Base-by-base conservation (phyloP, 2,888 invertebrate genomes). In the Lapara coniferarum region DNA sequence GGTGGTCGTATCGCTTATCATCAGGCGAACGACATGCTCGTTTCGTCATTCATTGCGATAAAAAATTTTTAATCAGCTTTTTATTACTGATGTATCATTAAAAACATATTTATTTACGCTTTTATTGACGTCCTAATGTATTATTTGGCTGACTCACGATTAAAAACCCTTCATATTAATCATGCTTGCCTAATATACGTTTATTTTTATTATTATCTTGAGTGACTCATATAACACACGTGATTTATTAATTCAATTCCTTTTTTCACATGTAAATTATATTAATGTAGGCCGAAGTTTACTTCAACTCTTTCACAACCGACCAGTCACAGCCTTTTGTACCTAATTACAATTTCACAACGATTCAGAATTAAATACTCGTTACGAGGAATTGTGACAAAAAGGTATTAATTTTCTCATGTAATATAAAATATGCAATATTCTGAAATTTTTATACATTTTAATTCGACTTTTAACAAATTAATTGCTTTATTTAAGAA, bases 321-420 rank as follows among this genome's bases (percentile, higher is more conserved):
- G 46, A 63, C 49, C 19, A 10, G 63, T 49, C 13, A 12, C 13
- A 13, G 49, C 59, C 19, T 63, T 49, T 19, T 46, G 19, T 46
- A 14, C 49, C 19, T 25, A 49, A 63, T 63, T 63, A 49, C 6
- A 63, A 63, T 63, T 49, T 63, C 63, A 19, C 49, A 63, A 59
- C 46, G 46, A 19, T 7, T 49, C 19, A 49, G 19, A 49, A 63
- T 49, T 19, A 14, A 63, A 49, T 19, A 25, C 63, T 6, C 46
- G 49, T 63, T 63, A 49, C 59, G n/a, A 46, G 5, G 52, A 16
- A 19, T 55, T 53, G 16, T 16, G 16, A 16, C 8, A 63, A 63
- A 30, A 63, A 25, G 16, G 10, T 63, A 46, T 63, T 19, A 49
- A 7, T 19, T 12, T 25, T 63, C 12, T 44, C 44, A 6, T 63